Conservation (phyloP, 2,797 vertebrate species). For the Echiichthys vipera region DNA sequence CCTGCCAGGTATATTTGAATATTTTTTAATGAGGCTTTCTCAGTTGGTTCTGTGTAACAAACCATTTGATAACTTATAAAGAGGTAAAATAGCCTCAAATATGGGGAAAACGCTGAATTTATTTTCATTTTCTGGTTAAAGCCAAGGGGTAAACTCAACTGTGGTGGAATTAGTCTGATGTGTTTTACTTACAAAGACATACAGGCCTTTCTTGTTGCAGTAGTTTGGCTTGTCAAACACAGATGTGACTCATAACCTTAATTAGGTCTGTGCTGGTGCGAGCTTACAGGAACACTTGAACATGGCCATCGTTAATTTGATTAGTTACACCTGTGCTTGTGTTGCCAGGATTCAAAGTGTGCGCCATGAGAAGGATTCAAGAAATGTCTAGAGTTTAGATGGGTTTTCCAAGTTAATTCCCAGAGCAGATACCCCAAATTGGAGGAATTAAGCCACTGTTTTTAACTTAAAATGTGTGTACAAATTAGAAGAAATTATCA, state of each 20-base stretch:
- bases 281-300: neutral
- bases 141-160: too few relatives aligned
- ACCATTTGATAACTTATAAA: too few relatives aligned
- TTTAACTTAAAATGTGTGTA: neutral
- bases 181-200: neutral
- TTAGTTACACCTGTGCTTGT: constrained; percentile 32
- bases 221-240: constrained; percentile 13
- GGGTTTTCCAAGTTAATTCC: neutral
- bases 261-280: neutral
- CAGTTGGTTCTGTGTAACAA: too few relatives aligned
- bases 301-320: neutral
- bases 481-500: neutral
- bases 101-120: too few relatives aligned
- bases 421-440: neutral
- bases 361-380: neutral
- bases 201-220: neutral
- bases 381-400: neutral
- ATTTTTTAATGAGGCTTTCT: too few relatives aligned
- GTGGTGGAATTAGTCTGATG: neutral
- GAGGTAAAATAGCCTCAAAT: too few relatives aligned
- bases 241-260: constrained; percentile 31
- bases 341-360: neutral
- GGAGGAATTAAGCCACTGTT: neutral
- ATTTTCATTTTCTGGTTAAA: neutral
- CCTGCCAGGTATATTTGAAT: too few relatives aligned